Conservation (phyloP, 2,888 invertebrate genomes). For the Dynastes maya region DNA sequence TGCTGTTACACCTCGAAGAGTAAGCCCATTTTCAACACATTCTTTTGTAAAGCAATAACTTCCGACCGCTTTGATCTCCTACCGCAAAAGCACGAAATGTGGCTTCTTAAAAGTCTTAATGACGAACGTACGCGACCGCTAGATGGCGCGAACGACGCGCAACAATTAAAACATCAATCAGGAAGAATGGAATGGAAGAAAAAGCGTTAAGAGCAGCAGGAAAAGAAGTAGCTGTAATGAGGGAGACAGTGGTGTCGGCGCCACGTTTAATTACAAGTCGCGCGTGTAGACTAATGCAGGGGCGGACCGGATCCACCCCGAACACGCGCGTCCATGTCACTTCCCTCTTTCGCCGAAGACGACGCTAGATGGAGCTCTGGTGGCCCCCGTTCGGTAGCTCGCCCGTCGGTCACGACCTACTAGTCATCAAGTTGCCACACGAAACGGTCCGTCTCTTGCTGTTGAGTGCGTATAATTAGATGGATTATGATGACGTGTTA, state of each 20-base stretch:
- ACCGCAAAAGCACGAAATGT: constrained; percentile 1
- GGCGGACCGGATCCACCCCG: constrained; percentile 57
- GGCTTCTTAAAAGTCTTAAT: neutral
- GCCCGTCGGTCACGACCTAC: constrained; percentile 54
- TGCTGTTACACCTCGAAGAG: constrained; percentile 20
- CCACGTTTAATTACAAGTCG: constrained; percentile 58
- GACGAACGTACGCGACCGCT: constrained; percentile 1
- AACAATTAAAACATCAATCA: constrained; percentile 53
- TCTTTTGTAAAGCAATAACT: constrained; percentile 19
- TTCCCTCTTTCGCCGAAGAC: constrained; percentile 29
- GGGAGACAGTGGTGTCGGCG: constrained; percentile 56
- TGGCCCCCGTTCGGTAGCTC: constrained; percentile 49
- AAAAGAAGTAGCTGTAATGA: neutral
- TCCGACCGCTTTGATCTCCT: constrained; percentile 42
- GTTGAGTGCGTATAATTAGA: constrained; percentile 52
- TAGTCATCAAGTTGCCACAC: constrained; percentile 52
- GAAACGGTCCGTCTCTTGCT: constrained; percentile 29
- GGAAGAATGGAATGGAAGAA: constrained; percentile 37
- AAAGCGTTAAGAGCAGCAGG: constrained; percentile 10
- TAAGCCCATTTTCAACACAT: constrained; percentile 44
- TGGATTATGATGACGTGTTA: constrained; percentile 49
- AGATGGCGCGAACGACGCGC: constrained; percentile 25
- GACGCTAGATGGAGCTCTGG: constrained; percentile 47
- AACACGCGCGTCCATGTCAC: constrained; percentile 58
- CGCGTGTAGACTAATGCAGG: constrained; percentile 57